Evolutionary conservation across 1,140 invertebrate species (phyloP), one percentile per base, ranked within the genome.

Genomic region (Tenebrio molitor): DNA sequence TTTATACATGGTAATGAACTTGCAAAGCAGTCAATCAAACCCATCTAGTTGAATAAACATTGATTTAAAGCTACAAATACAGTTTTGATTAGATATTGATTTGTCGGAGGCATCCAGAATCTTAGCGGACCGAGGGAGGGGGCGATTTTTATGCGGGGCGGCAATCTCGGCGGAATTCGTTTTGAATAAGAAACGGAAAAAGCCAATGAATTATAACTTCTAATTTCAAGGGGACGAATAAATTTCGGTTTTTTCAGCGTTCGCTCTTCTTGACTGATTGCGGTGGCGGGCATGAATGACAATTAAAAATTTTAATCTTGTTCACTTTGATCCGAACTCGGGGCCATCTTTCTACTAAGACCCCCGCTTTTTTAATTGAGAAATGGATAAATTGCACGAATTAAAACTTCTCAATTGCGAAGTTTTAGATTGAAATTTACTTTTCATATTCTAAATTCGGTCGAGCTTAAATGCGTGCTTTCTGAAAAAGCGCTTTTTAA

Each of bases 41-140:
- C 42, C 69, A 71, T 71, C 69, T 71, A 71, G 44, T 29, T 63
- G 69, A 71, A 71, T 71, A 71, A 71, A 71, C 69, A 71, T 65
- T 71, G 69, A 71, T 71, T 71, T 62, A 71, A 71, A 63, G 58
- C 63, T 65, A 63, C 41, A 71, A 71, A 64, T 64, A 71, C 58
- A 71, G 58, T 64, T 71, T 71, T 71, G 69, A 71, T 71, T 71
- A 71, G 62, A 71, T 71, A 71, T 71, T 71, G 69, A 71, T 71
- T 71, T 71, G 62, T 63, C 33, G 46, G 46, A 62, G 39, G 15
- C 16, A 41, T 71, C 41, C 14, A 53, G 44, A 58, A 70, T 70
- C 53, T 70, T 70, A n/a, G 33, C 8, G 29, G n/a, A n/a, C n/a
- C n/a, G n/a, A 23, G 8, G 19, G 12, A 25, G 1, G 53, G 33